Conservation (phyloP, 2,797 vertebrate species). For the Bufotes viridis region DNA sequence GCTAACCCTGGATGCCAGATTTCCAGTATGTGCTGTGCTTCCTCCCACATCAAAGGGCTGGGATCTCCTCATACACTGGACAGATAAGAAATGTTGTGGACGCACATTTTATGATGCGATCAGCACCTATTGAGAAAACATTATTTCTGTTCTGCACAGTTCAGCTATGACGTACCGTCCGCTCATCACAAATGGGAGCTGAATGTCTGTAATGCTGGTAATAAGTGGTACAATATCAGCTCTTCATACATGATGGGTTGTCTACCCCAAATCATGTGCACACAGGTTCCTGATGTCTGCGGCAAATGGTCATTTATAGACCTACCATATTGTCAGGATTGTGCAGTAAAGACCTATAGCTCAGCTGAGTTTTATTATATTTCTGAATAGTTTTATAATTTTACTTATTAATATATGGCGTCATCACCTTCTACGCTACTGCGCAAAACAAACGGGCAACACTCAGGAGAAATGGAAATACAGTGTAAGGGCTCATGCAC, state of each 20-base stretch:
- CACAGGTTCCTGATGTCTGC: background rate
- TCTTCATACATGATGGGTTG: background rate
- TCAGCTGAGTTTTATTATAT: background rate
- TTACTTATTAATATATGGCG: background rate
- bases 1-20: background rate
- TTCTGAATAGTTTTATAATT: background rate
- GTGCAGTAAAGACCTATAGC: background rate
- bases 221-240: background rate
- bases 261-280: background rate
- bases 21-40: background rate
- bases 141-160: background rate
- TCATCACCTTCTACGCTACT: too few relatives aligned
- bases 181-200: too few relatives aligned
- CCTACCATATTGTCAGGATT: background rate
- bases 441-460: too few relatives aligned
- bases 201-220: background rate
- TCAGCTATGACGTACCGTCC: background rate
- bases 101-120: background rate
- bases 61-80: background rate
- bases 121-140: background rate
- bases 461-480: too few relatives aligned
- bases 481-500: too few relatives aligned
- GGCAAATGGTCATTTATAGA: background rate
- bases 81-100: background rate
- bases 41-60: conserved; percentile 1